Evolutionary conservation across 1,140 invertebrate genomes (phyloP), one percentile per base, ranked within the genome.

Genomic region (Nymphalis io): DNA sequence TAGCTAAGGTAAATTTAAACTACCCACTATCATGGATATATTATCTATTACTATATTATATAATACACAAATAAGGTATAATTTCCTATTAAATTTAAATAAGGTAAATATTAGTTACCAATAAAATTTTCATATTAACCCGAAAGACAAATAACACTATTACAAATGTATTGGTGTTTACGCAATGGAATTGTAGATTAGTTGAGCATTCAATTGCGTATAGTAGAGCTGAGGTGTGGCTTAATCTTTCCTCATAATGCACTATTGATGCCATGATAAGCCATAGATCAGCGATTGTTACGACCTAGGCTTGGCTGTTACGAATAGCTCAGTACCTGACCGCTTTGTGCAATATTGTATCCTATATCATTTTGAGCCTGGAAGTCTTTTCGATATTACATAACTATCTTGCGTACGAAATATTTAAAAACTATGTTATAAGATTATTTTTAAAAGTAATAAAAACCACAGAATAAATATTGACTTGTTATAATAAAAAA

Each of bases 231-330:
- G 62, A 75, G 73, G 73, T 75, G 73, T 75, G 73, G 70, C 70
- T 72, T 72, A 75, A 75, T 75, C 73, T 75, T 75, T 57, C 60
- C 58, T 59, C 61, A 75, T 71, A 75, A 75, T 72, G 58, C 60
- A 21, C 58, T 46, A 75, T 75, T 72, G 70, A 75, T 33, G 60
- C 63, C 46, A 57, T 65, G 61, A 60, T 53, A 4, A 33, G 60
- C 66, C 60, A 70, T 75, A 72, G 70, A 68, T 72, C 70, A 70
- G 59, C 64, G 51, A 72, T 75, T 72, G 70, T 72, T 70, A 16
- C 59, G 61, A 68, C 51, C 62, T 69, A 75, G 73, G 62, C 67
- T 72, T 69, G 70, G 73, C 65, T 55, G 68, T 62, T 61, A 68
- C 66, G 61, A 62, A 58, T 46, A 46, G 44, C 42, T 60, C 46